phyloP scores from a whole-genome alignment of 2,888 invertebrate species.

The Cacoxenus indagator region DNA sequence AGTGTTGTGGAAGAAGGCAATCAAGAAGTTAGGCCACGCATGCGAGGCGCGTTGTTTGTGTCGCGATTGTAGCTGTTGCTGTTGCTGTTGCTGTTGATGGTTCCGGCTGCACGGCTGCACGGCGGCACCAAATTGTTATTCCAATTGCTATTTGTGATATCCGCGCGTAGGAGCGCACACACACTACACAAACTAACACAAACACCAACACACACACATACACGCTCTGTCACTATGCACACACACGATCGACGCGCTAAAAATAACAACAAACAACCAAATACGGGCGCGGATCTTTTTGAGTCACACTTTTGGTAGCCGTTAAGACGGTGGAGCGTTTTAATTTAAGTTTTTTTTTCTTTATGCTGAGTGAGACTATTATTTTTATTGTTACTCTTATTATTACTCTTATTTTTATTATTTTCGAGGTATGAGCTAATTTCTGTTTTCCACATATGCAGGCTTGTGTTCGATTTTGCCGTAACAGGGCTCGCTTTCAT shows the following conservation, averaged over 20 bases:
- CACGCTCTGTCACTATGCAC: neutral
- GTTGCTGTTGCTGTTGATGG: neutral
- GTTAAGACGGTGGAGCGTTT: neutral
- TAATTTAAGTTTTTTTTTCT: neutral
- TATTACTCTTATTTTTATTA: neutral
- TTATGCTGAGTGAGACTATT: neutral
- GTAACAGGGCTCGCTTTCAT: too few relatives aligned
- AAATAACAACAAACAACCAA: neutral
- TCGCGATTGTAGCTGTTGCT: neutral
- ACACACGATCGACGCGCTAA: neutral
- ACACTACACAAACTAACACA: neutral
- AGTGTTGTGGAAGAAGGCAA: conserved; percentile 21
- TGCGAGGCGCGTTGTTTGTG: conserved; percentile 37
- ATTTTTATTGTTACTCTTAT: neutral
- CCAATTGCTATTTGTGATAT: conserved; percentile 14
- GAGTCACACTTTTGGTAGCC: neutral
- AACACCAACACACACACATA: neutral
- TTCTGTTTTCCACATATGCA: too few relatives aligned
- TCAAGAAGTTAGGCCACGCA: conserved; percentile 61
- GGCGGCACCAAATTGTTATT: neutral
- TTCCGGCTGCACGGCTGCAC: neutral
- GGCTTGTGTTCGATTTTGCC: too few relatives aligned
- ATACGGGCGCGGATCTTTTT: neutral
- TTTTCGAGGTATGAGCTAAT: too few relatives aligned
- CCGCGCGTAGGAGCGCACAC: conserved; percentile 8